Evolutionary conservation across 2,888 invertebrate species (phyloP).

Genomic region (Tridacna gigas): DNA sequence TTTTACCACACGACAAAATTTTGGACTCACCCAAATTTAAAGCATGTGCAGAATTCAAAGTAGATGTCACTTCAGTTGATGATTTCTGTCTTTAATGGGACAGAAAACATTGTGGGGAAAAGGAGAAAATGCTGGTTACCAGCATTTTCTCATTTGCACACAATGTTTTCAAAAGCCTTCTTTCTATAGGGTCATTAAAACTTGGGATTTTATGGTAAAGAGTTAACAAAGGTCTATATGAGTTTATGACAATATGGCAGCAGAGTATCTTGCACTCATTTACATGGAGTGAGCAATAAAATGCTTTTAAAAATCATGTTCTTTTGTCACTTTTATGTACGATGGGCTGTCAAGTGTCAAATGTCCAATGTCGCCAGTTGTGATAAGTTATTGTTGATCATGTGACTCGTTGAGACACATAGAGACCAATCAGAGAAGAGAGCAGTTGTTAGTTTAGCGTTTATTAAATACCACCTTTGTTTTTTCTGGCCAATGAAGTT

Average conservation of each 20-base stretch:
- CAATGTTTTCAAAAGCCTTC: background rate
- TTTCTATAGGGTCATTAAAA: background rate
- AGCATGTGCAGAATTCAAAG: background rate
- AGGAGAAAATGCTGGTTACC: background rate
- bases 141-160: too few species aligned
- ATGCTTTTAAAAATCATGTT: constrained; percentile 43
- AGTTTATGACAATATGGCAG: constrained; percentile 10
- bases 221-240: background rate
- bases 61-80: too few species aligned
- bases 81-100: too few species aligned
- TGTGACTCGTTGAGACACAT: constrained; percentile 18
- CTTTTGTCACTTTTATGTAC: constrained; percentile 45
- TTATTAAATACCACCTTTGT: constrained; percentile 30
- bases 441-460: background rate
- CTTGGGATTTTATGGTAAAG: background rate
- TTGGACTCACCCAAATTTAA: background rate
- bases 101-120: too few species aligned
- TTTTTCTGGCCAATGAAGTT: constrained; percentile 13
- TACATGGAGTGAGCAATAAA: constrained; percentile 40
- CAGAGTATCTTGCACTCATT: constrained; percentile 34
- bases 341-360: constrained; percentile 46
- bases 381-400: constrained; percentile 39
- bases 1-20: background rate
- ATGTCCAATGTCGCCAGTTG: constrained; percentile 44
- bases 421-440: constrained; percentile 35